phyloP scores from a whole-genome alignment of 53 echinoderm and acorn worm genomes.

The Glandiceps talaboti region DNA sequence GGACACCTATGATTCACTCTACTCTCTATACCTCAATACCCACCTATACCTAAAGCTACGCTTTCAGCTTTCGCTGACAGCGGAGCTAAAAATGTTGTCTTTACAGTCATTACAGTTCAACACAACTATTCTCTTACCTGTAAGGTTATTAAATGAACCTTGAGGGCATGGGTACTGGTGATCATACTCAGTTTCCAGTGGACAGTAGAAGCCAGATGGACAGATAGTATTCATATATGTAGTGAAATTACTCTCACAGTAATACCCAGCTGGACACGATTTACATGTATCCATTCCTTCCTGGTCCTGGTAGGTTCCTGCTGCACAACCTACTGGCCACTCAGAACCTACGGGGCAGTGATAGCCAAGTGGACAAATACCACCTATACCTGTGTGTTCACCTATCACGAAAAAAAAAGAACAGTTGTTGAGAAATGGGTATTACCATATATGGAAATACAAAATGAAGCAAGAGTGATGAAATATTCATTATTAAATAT shows the following conservation, averaged over 20 bases:
- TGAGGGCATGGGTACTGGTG: conserved; percentile 58
- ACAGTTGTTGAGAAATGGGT: not conserved
- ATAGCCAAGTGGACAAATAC: conserved; percentile 67
- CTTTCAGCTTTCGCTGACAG: too few relatives aligned
- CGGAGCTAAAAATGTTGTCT: too few relatives aligned
- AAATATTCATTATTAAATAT: too few relatives aligned
- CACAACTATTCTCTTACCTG: too few relatives aligned
- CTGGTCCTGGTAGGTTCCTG: conserved; percentile 82
- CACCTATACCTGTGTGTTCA: conserved; percentile 84
- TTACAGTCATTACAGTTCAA: too few relatives aligned
- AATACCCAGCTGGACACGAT: conserved; percentile 80
- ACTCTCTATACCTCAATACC: too few relatives aligned
- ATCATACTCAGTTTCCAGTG: conserved; percentile 73
- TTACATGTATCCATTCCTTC: conserved; percentile 65
- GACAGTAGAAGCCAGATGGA: conserved; percentile 86
- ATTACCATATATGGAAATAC: too few relatives aligned
- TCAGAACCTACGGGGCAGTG: conserved; percentile 59
- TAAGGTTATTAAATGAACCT: conserved; percentile 88
- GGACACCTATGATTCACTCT: too few relatives aligned
- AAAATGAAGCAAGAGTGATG: too few relatives aligned
- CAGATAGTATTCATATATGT: conserved; percentile 80
- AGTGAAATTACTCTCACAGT: conserved; percentile 66
- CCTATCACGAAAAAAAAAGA: conserved; percentile 25
- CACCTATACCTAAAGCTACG: too few relatives aligned
- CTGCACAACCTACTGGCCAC: conserved; percentile 55